Conservation (phyloP, 1,140 invertebrate genomes). For the Aleiodes sp. region DNA sequence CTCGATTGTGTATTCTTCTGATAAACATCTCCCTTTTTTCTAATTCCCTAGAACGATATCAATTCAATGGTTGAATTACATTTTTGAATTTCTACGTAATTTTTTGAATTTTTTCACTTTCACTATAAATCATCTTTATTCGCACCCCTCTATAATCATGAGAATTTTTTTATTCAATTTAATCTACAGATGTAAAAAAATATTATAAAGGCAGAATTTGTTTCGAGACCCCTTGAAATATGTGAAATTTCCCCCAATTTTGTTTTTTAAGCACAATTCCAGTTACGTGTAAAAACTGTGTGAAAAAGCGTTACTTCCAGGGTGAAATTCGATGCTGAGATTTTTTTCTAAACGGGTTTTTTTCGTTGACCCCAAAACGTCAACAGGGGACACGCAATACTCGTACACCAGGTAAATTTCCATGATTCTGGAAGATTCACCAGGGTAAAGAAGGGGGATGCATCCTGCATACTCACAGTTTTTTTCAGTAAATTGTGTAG, state of each 20-base stretch:
- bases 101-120: background rate
- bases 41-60: background rate
- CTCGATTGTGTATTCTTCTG: conserved; percentile 29
- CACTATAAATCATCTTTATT: background rate
- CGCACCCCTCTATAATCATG: conserved; percentile 46
- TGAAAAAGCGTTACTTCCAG: conserved; percentile 66
- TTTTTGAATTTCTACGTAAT: background rate
- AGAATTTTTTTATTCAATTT: conserved; percentile 54
- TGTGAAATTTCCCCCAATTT: conserved; percentile 37
- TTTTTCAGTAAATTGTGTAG: background rate
- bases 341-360: conserved; percentile 37
- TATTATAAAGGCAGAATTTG: background rate
- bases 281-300: conserved; percentile 64
- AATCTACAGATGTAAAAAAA: conserved; percentile 15
- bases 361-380: conserved; percentile 45
- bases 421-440: conserved; percentile 55
- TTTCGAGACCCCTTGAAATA: conserved; percentile 11
- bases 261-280: conserved; percentile 27
- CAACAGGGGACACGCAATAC: conserved; percentile 28
- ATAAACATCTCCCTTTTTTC: conserved; percentile 41
- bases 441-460: conserved; percentile 43
- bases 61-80: no score
- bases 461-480: conserved; percentile 64
- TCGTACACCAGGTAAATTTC: conserved; percentile 61
- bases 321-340: conserved; percentile 61